Percentiles rank a stretch among this genome's conserved stretches.
These are phyloP conservation scores for Tetramorium parvispinum DNA, from an alignment of 1,140 invertebrate genomes.

Conservation along the genomic window DNA sequence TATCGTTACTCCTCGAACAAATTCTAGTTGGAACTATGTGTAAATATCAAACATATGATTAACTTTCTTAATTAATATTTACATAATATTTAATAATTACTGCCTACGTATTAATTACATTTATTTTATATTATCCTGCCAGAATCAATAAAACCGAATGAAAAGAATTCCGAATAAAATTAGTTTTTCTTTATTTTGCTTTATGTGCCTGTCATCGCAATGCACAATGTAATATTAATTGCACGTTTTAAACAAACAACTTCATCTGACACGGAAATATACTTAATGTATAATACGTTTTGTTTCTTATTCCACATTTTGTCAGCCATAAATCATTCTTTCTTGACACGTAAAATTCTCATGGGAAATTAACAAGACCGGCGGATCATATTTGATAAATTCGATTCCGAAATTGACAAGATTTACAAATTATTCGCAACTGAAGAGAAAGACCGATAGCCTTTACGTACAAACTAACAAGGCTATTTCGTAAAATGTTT, in stretches of 20 bases:
- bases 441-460: neutral
- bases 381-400: slow-evolving; percentile 23
- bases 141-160: neutral
- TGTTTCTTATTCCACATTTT: slow-evolving; percentile 15
- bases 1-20: neutral
- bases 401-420: slow-evolving; percentile 13
- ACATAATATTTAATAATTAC: neutral
- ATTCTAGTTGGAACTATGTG: neutral
- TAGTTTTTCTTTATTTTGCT: neutral
- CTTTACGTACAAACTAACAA: neutral
- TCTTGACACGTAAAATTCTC: slow-evolving; percentile 4
- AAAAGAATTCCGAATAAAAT: neutral
- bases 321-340: neutral
- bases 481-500: neutral
- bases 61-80: neutral
- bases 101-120: neutral
- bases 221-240: slow-evolving; percentile 19
- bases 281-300: neutral
- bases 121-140: neutral
- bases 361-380: slow-evolving; percentile 35
- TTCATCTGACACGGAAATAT: neutral
- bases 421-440: neutral
- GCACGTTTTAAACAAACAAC: neutral
- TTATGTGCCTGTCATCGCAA: neutral
- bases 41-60: neutral